Evolutionary conservation across 2,888 invertebrate genomes (phyloP).

Genomic region (Cryptus viduatorius): DNA sequence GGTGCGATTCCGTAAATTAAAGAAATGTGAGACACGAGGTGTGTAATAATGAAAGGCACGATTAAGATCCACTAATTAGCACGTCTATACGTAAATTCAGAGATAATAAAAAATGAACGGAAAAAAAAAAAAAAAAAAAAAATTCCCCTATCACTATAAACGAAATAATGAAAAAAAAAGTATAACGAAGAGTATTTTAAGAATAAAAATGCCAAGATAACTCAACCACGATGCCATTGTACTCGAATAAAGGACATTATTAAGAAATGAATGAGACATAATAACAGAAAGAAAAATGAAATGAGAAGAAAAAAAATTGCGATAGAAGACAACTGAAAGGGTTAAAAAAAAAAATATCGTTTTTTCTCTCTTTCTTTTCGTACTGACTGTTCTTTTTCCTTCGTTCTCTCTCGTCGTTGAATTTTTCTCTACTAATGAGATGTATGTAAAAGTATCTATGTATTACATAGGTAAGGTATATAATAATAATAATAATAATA

Average conservation of each 20-base stretch:
- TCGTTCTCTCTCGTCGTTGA: conserved; percentile 58
- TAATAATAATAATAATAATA: conserved; percentile 30
- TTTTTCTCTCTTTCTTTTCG: conserved; percentile 38
- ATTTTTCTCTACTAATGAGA: conserved; percentile 61
- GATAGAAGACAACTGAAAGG: conserved; percentile 53
- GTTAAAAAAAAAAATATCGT: conserved; percentile 36
- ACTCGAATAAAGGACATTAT: conserved; percentile 47
- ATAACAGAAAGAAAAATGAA: conserved; percentile 52
- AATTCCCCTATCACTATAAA: conserved; percentile 7
- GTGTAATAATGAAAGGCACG: conserved; percentile 59
- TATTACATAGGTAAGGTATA: conserved; percentile 40
- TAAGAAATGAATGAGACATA: conserved; percentile 51
- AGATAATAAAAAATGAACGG: conserved; percentile 36
- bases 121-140: conserved; percentile 29
- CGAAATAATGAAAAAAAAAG: conserved; percentile 38
- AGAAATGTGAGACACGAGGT: conserved; percentile 57
- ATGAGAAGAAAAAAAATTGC: conserved; percentile 14
- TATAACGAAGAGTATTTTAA: conserved; percentile 32
- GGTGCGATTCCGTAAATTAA: conserved; percentile 8
- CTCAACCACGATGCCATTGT: conserved; percentile 63
- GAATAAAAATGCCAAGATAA: conserved; percentile 46
- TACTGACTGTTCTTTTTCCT: conserved; percentile 43
- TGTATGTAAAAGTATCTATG: conserved; percentile 32
- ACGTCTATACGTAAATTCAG: conserved; percentile 45
- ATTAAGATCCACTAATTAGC: conserved; percentile 58